These are phyloP conservation scores for Ranitomeya imitator DNA, from an alignment of 2,113 vertebrate genomes.

Conservation along the genomic window DNA sequence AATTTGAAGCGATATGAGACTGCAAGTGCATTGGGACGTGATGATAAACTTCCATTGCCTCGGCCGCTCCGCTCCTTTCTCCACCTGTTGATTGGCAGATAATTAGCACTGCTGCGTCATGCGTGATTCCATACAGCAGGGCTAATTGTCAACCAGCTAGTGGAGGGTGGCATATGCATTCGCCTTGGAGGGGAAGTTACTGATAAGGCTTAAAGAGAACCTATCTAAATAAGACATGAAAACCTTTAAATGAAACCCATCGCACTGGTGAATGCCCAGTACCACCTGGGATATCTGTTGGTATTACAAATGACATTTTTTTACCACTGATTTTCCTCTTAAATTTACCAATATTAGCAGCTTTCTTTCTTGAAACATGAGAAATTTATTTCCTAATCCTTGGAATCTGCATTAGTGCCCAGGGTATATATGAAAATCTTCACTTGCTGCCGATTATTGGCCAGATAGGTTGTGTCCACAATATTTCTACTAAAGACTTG, in stretches of 20 bases:
- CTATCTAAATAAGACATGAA: too few relatives aligned
- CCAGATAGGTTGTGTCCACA: not conserved
- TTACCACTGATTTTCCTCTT: not conserved
- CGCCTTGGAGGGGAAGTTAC: too few relatives aligned
- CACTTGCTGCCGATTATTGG: not conserved
- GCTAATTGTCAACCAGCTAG: too few relatives aligned
- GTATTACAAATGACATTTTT: not conserved
- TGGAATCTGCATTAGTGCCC: not conserved
- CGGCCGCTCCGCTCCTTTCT: too few relatives aligned
- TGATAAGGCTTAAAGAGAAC: too few relatives aligned
- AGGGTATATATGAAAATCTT: not conserved
- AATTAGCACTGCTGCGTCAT: too few relatives aligned
- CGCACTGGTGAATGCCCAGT: not conserved
- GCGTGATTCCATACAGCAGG: too few relatives aligned
- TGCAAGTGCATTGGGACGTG: too few relatives aligned
- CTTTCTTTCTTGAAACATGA: not conserved
- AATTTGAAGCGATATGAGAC: too few relatives aligned
- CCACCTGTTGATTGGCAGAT: too few relatives aligned
- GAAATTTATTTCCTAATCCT: not conserved
- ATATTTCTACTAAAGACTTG: slow-evolving; percentile 7
- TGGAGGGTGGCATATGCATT: too few relatives aligned
- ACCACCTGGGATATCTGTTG: not conserved
- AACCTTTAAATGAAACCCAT: not conserved
- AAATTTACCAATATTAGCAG: not conserved
- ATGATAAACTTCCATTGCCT: too few relatives aligned